Evolutionary conservation across 2,888 invertebrate genomes (phyloP).

Genomic region (Campoplex capitator): DNA sequence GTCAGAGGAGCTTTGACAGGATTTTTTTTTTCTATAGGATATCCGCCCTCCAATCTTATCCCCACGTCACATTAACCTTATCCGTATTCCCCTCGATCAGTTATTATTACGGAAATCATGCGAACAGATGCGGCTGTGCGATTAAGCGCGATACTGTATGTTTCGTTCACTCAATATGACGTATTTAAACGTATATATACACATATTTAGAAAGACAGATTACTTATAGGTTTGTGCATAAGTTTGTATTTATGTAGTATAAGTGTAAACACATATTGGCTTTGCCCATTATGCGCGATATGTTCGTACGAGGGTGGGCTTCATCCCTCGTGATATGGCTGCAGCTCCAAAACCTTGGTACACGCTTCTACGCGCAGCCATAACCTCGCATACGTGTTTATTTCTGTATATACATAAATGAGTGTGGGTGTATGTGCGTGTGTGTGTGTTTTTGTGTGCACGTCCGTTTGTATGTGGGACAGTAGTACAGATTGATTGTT

Average conservation of each 20-base stretch:
- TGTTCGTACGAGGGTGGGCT: neutral
- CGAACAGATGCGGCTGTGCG: constrained; percentile 61
- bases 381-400: neutral
- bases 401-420: neutral
- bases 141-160: constrained; percentile 56
- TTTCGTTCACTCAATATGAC: constrained; percentile 20
- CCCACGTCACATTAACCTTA: constrained; percentile 50
- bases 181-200: constrained; percentile 3
- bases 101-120: constrained; percentile 65
- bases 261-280: constrained; percentile 49
- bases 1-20: constrained; percentile 19
- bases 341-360: constrained; percentile 16
- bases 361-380: constrained; percentile 25
- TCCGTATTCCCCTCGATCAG: constrained; percentile 47
- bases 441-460: neutral
- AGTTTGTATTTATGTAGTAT: constrained; percentile 40
- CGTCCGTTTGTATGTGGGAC: constrained; percentile 2
- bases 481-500: constrained; percentile 44
- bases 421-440: neutral
- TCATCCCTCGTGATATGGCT: constrained; percentile 25
- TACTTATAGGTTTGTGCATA: constrained; percentile 10
- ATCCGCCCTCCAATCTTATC: constrained; percentile 48
- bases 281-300: constrained; percentile 36
- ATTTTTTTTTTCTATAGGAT: constrained; percentile 41
- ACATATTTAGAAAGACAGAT: constrained; percentile 28